Conservation (phyloP, 2,113 vertebrate genomes). For the Nycticorax nycticorax region DNA sequence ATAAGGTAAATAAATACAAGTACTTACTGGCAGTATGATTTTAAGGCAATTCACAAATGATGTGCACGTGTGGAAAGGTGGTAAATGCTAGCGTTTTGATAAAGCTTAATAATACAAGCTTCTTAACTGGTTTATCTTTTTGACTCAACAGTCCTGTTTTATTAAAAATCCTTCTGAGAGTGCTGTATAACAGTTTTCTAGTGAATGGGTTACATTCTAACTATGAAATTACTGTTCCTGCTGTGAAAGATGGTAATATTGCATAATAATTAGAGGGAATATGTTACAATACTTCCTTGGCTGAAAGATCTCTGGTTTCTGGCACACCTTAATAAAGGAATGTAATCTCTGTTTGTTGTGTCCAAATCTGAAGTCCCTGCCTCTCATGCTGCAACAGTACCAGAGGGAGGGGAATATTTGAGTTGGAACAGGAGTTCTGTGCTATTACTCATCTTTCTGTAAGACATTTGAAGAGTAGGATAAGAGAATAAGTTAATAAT, state of each 20-base stretch:
- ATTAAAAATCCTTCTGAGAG: not conserved
- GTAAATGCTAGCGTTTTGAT: not conserved
- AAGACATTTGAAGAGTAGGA: not conserved
- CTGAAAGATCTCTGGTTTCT: constrained; percentile 63
- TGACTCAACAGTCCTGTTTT: not conserved
- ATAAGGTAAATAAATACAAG: not conserved
- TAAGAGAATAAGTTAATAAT: constrained; percentile 57
- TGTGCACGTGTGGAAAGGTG: not conserved
- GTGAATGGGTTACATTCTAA: constrained; percentile 14
- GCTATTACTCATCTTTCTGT: constrained; percentile 68
- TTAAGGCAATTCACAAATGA: not conserved
- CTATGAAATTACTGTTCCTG: constrained; percentile 3
- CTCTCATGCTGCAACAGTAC: constrained; percentile 15
- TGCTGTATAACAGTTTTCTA: not conserved
- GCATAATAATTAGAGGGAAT: constrained; percentile 30
- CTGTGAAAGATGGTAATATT: constrained; percentile 12
- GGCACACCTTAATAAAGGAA: constrained; percentile 75
- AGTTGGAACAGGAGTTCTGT: constrained; percentile 12
- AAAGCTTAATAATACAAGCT: not conserved
- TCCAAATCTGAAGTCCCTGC: constrained; percentile 21
- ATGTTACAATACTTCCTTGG: constrained; percentile 12
- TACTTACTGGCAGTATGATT: not conserved
- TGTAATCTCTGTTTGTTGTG: constrained; percentile 69
- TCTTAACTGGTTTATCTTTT: not conserved
- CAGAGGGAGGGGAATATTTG: constrained; percentile 4